Base-by-base conservation (phyloP, 2,113 vertebrate genomes). In the Ciconia stormi region DNA sequence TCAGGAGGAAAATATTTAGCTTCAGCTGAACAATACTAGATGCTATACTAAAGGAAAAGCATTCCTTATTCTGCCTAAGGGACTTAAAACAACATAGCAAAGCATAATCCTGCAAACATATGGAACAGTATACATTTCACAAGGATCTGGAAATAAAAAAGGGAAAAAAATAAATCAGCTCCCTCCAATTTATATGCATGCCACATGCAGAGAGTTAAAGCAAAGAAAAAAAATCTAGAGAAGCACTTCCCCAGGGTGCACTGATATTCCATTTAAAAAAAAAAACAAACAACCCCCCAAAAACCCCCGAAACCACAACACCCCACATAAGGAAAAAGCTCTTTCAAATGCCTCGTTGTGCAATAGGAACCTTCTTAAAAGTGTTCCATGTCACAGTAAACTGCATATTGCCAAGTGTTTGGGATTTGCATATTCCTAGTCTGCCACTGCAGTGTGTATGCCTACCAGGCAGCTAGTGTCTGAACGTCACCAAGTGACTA, bases 401-500 rank as follows among this genome's bases (percentile, higher is more conserved):
- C 6, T 7, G 7, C 25, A 26, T 59, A 46, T 82, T 49, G 26
- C 10, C 4, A 11, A 86, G 16, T 76, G 26, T 47, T 55, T 95
- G 52, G 61, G 81, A 82, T 82, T 38, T 90, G 16, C 69, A 53
- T 91, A 29, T 52, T 94, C 56, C 81, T 63, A 10, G 13, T 30
- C 66, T 82, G 22, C 8, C 88, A 13, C 65, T 52, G 61, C 40
- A 89, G 47, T 34, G 16, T 25, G 36, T 55, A 53, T 76, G 62
- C 32, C 93, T 94, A 93, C 44, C 36, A 87, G 63, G 80, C 53
- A 95, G 62, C 32, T 40, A 47, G 16, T 32, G 42, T 12, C 46
- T 88, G 66, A 87, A 90, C 94, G 52, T 55, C 82, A 96, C 52
- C 49, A 55, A 94, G 69, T 74, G 88, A 95, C 72, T 89, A 58